Base-by-base conservation (phyloP, 2,797 vertebrate genomes). In the Siniperca undulata region DNA sequence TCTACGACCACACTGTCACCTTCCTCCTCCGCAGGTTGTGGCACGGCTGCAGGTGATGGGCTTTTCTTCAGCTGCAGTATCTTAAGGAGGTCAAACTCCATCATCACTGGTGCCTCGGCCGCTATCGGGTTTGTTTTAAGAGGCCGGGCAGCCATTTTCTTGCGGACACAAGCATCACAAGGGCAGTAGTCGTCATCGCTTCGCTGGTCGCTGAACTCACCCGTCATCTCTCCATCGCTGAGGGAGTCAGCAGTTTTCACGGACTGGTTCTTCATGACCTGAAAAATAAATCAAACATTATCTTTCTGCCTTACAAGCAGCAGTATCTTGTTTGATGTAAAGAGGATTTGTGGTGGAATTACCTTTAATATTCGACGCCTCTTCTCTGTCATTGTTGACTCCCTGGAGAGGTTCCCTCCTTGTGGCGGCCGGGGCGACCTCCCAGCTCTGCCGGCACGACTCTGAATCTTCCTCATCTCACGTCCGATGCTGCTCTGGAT, bases 41-140 rank as follows among this genome's bases (percentile, higher is more conserved):
- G 20, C 16, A 3, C 3, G 0, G 20, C 38, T 14, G 24, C 36
- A 14, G 86, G 73, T 0, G 5, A 10, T 0, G 88, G 92, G 38
- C 81, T 89, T 83, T 95, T 96, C 87, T 96, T 97, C 79, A 88
- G 71, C 86, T 93, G 96, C 68, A 99, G 96, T 78, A 98, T 97
- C 77, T 97, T 96, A 44, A 95, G 95, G 38, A 99, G 95, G 89
- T 99, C 97, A 81, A 98, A 99, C 24, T 96, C 97, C 92, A 95
- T 96, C 86, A 94, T 91, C 17, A 98, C 86, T 0, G 97, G 97
- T 0, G 95, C 95, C 8, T 91, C 84, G 0, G 84, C 86, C 12
- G 86, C 46, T 0, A 59, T 24, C 1, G 86, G 86, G 17, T 81
- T 64, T 0, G 42, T 76, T 78, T 87, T 94, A 0, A 77, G 11